phyloP scores from a whole-genome alignment of 2,797 vertebrate genomes.

The Antennarius maculatus region DNA sequence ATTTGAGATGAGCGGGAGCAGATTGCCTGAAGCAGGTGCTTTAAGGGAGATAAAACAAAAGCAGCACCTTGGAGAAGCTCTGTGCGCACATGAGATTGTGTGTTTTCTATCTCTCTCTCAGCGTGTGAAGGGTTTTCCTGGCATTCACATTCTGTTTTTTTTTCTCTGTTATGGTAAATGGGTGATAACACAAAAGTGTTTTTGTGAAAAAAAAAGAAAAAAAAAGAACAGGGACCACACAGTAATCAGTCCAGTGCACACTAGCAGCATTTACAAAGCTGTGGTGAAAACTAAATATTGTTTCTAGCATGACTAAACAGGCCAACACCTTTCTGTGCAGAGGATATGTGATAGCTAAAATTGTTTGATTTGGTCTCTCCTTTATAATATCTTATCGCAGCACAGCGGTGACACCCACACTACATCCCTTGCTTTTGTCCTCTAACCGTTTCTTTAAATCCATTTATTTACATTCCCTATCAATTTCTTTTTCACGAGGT shows the following conservation, averaged over 20 bases:
- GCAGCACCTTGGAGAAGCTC: slow-evolving; percentile 65
- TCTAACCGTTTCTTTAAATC: slow-evolving; percentile 51
- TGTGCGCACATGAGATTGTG: slow-evolving; percentile 51
- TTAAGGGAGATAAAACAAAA: slow-evolving; percentile 92
- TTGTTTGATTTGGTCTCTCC: slow-evolving; percentile 73
- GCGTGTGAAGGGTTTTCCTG: slow-evolving; percentile 48
- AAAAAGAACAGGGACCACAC: slow-evolving; percentile 25
- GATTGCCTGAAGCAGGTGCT: slow-evolving; percentile 97
- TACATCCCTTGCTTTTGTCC: slow-evolving; percentile 60
- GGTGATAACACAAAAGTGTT: slow-evolving; percentile 73
- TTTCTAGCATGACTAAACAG: slow-evolving; percentile 74
- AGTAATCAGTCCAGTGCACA: slow-evolving; percentile 46
- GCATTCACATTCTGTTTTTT: slow-evolving; percentile 71
- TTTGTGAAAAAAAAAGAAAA: slow-evolving; percentile 34
- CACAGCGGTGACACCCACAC: slow-evolving; percentile 61
- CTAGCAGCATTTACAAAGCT: slow-evolving; percentile 61
- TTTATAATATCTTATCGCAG: slow-evolving; percentile 69
- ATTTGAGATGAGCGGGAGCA: slow-evolving; percentile 90
- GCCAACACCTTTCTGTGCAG: slow-evolving; percentile 66
- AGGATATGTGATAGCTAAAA: slow-evolving; percentile 57
- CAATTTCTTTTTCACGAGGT: slow-evolving; percentile 25
- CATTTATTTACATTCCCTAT: slow-evolving; percentile 55
- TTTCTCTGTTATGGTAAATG: slow-evolving; percentile 70
- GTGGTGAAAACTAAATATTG: slow-evolving; percentile 79
- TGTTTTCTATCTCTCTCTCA: slow-evolving; percentile 45